These are phyloP conservation scores for Gnathonemus echidnorhynchus DNA, from an alignment of 2,113 vertebrate species.

Conservation along the genomic window DNA sequence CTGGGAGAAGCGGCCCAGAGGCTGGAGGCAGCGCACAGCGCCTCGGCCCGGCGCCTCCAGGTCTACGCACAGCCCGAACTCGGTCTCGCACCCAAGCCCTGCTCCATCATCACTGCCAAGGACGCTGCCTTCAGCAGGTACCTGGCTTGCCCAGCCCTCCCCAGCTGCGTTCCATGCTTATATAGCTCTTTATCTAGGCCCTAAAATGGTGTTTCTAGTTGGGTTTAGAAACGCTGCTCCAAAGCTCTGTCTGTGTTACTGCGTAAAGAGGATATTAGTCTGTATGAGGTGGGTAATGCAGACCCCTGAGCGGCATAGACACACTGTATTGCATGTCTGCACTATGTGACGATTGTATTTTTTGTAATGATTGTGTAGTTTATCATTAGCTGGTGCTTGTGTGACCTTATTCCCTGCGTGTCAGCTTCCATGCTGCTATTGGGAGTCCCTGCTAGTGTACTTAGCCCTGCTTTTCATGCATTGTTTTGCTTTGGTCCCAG, in stretches of 20 bases:
- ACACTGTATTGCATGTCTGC: not conserved
- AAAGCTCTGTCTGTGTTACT: not conserved
- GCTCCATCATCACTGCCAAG: conserved; percentile 60
- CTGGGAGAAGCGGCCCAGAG: conserved; percentile 57
- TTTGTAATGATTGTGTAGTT: not conserved
- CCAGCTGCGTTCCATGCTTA: not conserved
- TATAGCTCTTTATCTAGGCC: not conserved
- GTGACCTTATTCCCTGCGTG: not conserved
- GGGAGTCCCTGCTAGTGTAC: not conserved
- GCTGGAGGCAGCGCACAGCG: conserved; percentile 49
- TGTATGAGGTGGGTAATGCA: not conserved
- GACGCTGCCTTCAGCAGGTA: conserved; percentile 74
- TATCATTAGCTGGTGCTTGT: not conserved
- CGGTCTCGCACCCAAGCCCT: conserved; percentile 47
- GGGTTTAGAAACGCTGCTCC: not conserved
- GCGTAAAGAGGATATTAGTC: not conserved
- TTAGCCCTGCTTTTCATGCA: not conserved
- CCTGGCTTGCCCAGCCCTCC: not conserved
- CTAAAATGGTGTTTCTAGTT: not conserved
- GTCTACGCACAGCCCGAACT: conserved; percentile 57
- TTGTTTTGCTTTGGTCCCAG: conserved; percentile 45
- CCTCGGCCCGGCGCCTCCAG: conserved; percentile 50
- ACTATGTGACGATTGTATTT: not conserved
- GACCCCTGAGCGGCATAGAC: not conserved
- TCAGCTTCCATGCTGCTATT: not conserved